Evolutionary conservation across 2,888 invertebrate genomes (phyloP).

Genomic region (Orthosia gothica): DNA sequence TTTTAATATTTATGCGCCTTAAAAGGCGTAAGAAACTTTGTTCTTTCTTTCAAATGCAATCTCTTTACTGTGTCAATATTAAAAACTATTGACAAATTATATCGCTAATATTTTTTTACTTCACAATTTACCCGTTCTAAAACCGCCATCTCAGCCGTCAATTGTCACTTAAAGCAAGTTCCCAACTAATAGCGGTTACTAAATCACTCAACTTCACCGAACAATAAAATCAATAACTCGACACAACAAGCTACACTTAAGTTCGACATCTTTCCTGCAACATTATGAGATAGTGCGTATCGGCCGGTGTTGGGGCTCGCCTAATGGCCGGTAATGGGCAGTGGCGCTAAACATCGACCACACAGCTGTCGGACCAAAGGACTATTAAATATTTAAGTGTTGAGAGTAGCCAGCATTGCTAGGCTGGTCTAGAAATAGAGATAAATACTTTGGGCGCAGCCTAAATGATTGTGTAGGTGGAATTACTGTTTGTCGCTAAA

Average conservation of each 20-base stretch:
- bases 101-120: not conserved
- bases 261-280: slow-evolving; percentile 10
- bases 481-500: not conserved
- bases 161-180: not conserved
- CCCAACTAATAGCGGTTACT: slow-evolving; percentile 18
- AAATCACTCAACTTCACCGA: slow-evolving; percentile 16
- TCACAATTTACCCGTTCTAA: not conserved
- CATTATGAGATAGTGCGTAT: slow-evolving; percentile 31
- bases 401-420: not conserved
- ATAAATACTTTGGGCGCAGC: not conserved
- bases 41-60: too few species aligned
- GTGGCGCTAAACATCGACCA: slow-evolving; percentile 39
- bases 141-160: not conserved
- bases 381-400: slow-evolving; percentile 51
- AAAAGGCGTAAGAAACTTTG: too few species aligned
- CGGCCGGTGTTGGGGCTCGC: slow-evolving; percentile 7
- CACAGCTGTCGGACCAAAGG: slow-evolving; percentile 30
- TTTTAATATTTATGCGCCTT: too few species aligned
- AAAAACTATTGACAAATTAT: too few species aligned
- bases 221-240: slow-evolving; percentile 21
- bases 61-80: too few species aligned
- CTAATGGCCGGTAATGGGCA: slow-evolving; percentile 45
- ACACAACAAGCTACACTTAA: slow-evolving; percentile 5
- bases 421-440: slow-evolving; percentile 1
- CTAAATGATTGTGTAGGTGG: not conserved